These are phyloP conservation scores for Potamilus streckersoni DNA, from an alignment of 1,140 invertebrate genomes.

Conservation along the genomic window DNA sequence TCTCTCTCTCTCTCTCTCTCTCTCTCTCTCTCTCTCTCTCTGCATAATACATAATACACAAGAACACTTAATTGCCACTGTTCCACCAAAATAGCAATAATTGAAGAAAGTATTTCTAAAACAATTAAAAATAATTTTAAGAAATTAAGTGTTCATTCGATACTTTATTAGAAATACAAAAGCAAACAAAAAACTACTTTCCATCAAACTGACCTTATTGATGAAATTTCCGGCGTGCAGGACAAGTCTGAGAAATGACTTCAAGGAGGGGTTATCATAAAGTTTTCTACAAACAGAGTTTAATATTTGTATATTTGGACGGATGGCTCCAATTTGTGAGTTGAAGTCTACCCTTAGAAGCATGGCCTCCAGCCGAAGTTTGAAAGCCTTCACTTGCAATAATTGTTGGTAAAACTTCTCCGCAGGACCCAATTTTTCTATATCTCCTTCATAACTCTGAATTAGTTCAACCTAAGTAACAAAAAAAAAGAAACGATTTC, in stretches of 20 bases:
- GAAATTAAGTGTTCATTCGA: neutral
- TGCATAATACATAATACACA: neutral
- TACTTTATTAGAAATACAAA: no score
- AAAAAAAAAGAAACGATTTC: neutral
- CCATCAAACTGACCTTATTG: slow-evolving; percentile 55
- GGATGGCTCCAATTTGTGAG: slow-evolving; percentile 51
- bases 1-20: neutral
- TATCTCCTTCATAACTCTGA: slow-evolving; percentile 54
- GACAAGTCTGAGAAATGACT: slow-evolving; percentile 60
- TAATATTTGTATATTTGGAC: slow-evolving; percentile 54
- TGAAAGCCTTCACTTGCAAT: slow-evolving; percentile 66
- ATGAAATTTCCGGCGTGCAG: slow-evolving; percentile 67
- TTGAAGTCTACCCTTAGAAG: slow-evolving; percentile 77
- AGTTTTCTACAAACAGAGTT: slow-evolving; percentile 51
- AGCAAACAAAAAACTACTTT: no score
- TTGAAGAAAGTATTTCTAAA: neutral
- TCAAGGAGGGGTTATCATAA: slow-evolving; percentile 57
- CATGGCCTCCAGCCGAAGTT: slow-evolving; percentile 94
- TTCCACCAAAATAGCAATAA: neutral
- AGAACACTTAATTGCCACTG: neutral
- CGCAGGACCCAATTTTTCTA: slow-evolving; percentile 55
- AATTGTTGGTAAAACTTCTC: slow-evolving; percentile 64
- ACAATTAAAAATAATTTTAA: neutral
- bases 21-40: neutral
- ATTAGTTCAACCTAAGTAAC: slow-evolving; percentile 52